Percentiles rank a stretch among this genome's conserved stretches.
These are phyloP conservation scores for Myotis findleyi DNA, from an alignment of 2,797 vertebrate species.

Conservation along the genomic window DNA sequence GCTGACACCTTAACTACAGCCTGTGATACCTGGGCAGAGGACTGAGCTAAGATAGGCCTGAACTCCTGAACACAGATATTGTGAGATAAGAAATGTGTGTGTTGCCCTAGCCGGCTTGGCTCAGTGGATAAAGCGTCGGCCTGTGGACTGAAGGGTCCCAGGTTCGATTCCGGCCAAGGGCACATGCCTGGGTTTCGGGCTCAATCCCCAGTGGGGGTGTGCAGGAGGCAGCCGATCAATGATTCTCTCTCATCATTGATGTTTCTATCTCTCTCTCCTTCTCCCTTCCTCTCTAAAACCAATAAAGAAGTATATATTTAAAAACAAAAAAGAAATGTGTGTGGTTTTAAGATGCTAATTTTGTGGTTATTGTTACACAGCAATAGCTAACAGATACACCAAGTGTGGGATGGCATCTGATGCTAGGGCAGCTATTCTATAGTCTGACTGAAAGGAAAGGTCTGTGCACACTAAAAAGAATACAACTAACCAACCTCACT, in stretches of 20 bases:
- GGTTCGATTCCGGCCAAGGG: no score
- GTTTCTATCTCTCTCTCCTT: no score
- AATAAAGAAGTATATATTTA: no score
- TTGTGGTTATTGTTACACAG: background rate
- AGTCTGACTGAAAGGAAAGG: background rate
- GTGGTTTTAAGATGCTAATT: background rate
- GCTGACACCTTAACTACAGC: background rate
- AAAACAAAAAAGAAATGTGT: background rate
- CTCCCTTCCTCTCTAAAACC: no score
- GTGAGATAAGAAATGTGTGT: background rate
- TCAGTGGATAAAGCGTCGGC: no score
- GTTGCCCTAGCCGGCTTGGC: no score
- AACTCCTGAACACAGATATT: background rate
- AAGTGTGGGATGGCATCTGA: background rate
- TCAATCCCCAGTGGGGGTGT: no score
- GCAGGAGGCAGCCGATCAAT: no score
- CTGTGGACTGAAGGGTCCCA: no score
- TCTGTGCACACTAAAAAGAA: background rate
- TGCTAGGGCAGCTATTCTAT: background rate
- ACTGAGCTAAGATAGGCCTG: background rate
- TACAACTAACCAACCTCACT: background rate
- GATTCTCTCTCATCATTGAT: no score
- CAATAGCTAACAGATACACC: background rate
- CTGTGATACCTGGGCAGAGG: background rate
- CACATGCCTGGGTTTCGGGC: no score